Evolutionary conservation across 1,140 invertebrate species (phyloP), one percentile per base, ranked within the genome.

Genomic region (Drosophila aff.): DNA sequence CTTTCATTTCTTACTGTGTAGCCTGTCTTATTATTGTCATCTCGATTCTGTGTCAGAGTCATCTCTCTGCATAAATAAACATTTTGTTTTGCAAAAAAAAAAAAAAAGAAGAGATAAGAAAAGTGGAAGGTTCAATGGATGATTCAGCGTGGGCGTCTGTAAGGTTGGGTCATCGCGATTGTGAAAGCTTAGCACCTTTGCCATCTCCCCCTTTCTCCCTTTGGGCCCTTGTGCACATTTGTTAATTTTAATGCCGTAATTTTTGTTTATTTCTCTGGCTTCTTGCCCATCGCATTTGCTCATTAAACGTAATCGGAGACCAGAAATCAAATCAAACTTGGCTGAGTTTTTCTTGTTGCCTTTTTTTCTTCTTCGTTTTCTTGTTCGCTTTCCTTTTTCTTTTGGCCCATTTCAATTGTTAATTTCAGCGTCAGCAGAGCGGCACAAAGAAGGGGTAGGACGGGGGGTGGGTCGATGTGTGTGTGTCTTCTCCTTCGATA

Each of bases 171-270:
- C 47, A 75, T 69, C 33, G 44, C 61, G 43, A 69, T 68, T 69
- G 79, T 66, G 66, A 82, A 82, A 71, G 49, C 64, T 38, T 31
- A 71, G 65, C 68, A 75, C 33, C 49, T 71, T 57, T 23, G 26
- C 52, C 11, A 49, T 57, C 23, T 44, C 26, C 7, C n/a, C 28
- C 18, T 33, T 18, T 41, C 15, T 2, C 4, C 43, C 10, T 18
- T 18, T 41, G 3, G 36, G 40, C 43, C 55, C 18, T 65, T 49
- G 63, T 49, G 15, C 43, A 71, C 76, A 77, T 74, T 82, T 82
- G 62, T 68, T 77, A 60, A 76, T 80, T 76, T 83, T 67, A 67
- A 72, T 83, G 68, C 75, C 28, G 59, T 65, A 82, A 82, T 67
- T 71, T 77, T 69, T 60, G 65, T 59, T 72, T 58, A 60, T 36